Conservation (phyloP, 2,797 vertebrate species). For the Sebastiscus tertius region DNA sequence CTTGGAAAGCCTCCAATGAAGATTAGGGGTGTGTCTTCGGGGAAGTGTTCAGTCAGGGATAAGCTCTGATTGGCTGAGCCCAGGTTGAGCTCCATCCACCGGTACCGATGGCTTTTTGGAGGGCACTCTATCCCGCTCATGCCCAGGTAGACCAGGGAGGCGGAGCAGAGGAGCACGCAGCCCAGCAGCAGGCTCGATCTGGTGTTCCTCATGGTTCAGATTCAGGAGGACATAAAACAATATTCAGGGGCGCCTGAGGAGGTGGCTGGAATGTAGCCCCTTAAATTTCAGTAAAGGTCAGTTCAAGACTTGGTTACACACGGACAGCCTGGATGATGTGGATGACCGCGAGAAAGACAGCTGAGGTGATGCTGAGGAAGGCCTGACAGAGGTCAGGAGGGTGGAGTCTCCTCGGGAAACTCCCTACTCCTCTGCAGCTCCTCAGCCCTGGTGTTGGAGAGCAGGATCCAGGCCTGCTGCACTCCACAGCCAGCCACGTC, state of each 20-base stretch:
- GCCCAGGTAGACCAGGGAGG: constrained; percentile 91
- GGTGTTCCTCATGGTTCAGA: constrained; percentile 83
- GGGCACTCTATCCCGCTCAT: constrained; percentile 91
- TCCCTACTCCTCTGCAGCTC: constrained; percentile 17
- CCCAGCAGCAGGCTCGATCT: constrained; percentile 90
- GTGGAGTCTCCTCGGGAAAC: neutral
- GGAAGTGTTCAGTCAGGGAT: constrained; percentile 80
- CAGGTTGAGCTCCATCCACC: constrained; percentile 73
- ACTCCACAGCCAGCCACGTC: constrained; percentile 22
- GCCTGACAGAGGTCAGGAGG: neutral
- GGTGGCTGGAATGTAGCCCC: neutral
- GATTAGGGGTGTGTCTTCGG: constrained; percentile 93
- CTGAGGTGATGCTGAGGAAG: neutral
- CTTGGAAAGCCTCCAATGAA: constrained; percentile 95
- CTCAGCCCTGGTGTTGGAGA: constrained; percentile 31
- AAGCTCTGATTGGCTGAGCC: constrained; percentile 67
- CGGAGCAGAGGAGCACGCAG: constrained; percentile 89
- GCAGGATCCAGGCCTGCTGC: constrained; percentile 33
- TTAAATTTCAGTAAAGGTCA: neutral
- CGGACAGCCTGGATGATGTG: neutral
- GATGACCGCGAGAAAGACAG: neutral
- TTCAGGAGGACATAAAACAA: constrained; percentile 27
- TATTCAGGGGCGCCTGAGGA: neutral
- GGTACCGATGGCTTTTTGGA: constrained; percentile 80
- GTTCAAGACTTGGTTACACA: neutral